These are phyloP conservation scores for Coboldia fuscipes DNA, from an alignment of 1,140 invertebrate genomes.

Conservation along the genomic window DNA sequence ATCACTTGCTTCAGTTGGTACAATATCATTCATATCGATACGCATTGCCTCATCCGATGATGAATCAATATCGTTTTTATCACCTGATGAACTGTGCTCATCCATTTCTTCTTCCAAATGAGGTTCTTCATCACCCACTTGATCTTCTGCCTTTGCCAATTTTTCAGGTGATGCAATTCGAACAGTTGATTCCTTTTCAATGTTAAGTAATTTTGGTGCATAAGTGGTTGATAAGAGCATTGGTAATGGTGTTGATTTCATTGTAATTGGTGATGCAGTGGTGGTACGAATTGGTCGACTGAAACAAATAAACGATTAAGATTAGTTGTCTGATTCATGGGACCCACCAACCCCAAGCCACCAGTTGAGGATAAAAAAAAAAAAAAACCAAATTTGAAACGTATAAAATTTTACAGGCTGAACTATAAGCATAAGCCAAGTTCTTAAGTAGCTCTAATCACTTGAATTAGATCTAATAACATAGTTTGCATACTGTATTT, in stretches of 20 bases:
- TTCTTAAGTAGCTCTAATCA: too few species aligned
- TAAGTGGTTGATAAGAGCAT: slow-evolving; percentile 4
- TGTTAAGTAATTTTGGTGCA: background rate
- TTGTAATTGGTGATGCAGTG: background rate
- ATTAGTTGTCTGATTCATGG: too few species aligned
- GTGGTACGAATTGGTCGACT: background rate
- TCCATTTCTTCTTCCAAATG: background rate
- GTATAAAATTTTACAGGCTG: too few species aligned
- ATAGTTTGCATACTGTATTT: too few species aligned
- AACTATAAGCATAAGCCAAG: too few species aligned
- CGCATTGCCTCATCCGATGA: background rate
- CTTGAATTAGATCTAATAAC: too few species aligned
- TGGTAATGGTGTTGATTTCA: slow-evolving; percentile 13
- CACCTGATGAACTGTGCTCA: background rate
- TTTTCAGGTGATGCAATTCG: background rate
- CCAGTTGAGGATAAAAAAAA: background rate
- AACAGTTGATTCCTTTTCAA: background rate
- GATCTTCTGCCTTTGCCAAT: slow-evolving; percentile 5
- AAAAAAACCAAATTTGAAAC: too few species aligned
- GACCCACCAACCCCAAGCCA: slow-evolving; percentile 2
- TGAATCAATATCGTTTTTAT: background rate
- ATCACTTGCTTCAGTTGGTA: background rate
- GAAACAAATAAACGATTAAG: too few species aligned
- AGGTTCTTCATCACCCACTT: background rate
- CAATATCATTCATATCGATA: background rate